A percentile compares a stretch with the other conserved stretches of the same genome.
Conservation (phyloP, 2,888 invertebrate genomes). For the Bruchidius siliquastri region DNA sequence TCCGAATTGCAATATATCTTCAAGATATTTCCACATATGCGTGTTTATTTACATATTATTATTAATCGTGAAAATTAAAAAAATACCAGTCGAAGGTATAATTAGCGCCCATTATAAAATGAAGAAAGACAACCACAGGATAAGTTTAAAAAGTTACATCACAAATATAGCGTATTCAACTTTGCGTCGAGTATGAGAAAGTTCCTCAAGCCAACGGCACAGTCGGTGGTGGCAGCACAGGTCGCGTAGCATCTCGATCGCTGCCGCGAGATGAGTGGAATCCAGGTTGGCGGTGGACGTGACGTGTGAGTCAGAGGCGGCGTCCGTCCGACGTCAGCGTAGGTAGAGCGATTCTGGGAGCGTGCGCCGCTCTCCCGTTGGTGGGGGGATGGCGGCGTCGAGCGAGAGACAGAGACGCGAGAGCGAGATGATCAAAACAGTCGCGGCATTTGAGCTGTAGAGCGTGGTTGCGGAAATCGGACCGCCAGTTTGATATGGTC, state of each 20-base stretch:
- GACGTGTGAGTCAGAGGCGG: neutral
- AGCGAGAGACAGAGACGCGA: conserved; percentile 27
- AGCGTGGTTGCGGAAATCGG: neutral
- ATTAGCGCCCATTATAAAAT: no score
- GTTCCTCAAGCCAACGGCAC: neutral
- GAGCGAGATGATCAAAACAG: conserved; percentile 31
- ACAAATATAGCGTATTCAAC: no score
- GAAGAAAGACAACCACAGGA: no score
- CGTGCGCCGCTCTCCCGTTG: conserved; percentile 8
- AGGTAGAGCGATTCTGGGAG: conserved; percentile 17
- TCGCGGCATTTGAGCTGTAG: conserved; percentile 6
- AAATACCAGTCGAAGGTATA: no score
- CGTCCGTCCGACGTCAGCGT: conserved; percentile 22
- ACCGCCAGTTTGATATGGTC: conserved; percentile 70
- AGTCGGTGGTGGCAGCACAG: neutral
- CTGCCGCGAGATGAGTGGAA: neutral
- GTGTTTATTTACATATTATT: no score
- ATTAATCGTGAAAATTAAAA: no score
- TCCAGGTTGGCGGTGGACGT: neutral
- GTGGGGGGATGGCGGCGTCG: conserved; percentile 25
- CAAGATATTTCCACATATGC: no score
- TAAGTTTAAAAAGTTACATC: no score
- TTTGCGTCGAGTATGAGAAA: neutral
- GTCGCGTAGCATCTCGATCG: neutral
- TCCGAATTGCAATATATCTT: no score